Percentiles rank a stretch among this genome's conserved stretches.
phyloP scores from a whole-genome alignment of 30 jellyfish, hydroid and myxozoan genomes.

The Pelagia noctiluca region DNA sequence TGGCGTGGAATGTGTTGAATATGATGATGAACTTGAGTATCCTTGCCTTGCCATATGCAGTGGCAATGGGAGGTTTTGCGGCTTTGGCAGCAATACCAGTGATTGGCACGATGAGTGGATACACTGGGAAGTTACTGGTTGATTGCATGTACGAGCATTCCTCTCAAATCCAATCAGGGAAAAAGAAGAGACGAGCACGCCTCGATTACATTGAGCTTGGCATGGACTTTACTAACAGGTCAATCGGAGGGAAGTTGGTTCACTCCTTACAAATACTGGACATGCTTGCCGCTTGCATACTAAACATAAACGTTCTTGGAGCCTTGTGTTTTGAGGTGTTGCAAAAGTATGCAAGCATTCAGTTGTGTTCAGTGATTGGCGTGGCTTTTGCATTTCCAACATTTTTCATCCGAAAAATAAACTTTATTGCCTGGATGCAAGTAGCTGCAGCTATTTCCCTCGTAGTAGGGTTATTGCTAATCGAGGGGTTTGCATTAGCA shows the following conservation, averaged over 20 bases:
- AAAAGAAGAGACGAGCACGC: conserved; percentile 55
- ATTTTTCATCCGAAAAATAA: conserved; percentile 74
- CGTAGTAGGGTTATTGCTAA: conserved; percentile 69
- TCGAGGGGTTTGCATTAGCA: conserved; percentile 79
- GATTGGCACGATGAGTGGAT: conserved; percentile 64
- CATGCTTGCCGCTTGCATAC: conserved; percentile 82
- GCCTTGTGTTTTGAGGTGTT: conserved; percentile 76
- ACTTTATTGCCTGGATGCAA: conserved; percentile 92
- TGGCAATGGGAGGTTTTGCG: conserved; percentile 76
- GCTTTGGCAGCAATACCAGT: conserved; percentile 65
- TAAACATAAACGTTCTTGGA: conserved; percentile 89
- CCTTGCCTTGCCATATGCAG: conserved; percentile 88
- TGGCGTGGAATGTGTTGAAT: conserved; percentile 86
- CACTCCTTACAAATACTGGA: conserved; percentile 69
- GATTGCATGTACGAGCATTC: conserved; percentile 83
- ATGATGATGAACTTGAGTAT: conserved; percentile 77
- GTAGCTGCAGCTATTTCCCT: conserved; percentile 74
- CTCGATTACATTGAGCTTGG: conserved; percentile 82
- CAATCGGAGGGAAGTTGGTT: conserved; percentile 65
- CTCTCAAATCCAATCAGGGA: conserved; percentile 50
- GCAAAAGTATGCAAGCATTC: conserved; percentile 47
- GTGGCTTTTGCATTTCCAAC: conserved; percentile 90
- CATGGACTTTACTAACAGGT: conserved; percentile 71
- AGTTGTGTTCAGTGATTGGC: conserved; percentile 88
- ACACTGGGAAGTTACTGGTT: conserved; percentile 79